phyloP scores from a whole-genome alignment of 2,113 vertebrate genomes.

The Indicator indicator region DNA sequence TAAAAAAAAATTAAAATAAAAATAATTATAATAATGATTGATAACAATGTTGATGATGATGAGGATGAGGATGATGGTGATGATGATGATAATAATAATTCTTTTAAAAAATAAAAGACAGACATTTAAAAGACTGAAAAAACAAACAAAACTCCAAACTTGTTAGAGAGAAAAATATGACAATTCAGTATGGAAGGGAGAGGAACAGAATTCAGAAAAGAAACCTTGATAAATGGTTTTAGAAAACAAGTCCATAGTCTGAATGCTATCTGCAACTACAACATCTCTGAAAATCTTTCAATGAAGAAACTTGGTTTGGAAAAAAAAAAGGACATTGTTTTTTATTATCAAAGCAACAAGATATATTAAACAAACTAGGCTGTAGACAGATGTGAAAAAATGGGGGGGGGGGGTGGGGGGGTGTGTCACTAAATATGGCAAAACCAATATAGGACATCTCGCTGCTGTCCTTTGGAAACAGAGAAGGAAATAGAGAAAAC shows the following conservation, averaged over 20 bases:
- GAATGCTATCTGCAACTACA: neutral
- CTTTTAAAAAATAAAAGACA: neutral
- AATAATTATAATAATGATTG: too few species aligned
- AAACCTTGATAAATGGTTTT: neutral
- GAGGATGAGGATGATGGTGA: too few species aligned
- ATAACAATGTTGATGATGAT: too few species aligned
- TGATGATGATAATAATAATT: too few species aligned
- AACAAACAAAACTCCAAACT: rapidly evolving
- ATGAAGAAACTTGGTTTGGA: neutral
- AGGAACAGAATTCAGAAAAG: neutral
- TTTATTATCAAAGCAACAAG: neutral
- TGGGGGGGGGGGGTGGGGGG: too few species aligned
- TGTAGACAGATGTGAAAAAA: neutral
- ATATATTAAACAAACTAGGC: neutral
- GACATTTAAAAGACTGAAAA: neutral
- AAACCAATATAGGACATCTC: neutral
- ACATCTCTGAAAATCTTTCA: neutral
- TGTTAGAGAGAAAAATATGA: neutral
- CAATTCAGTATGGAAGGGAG: neutral
- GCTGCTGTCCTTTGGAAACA: neutral
- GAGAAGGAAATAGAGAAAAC: neutral
- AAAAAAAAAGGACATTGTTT: neutral
- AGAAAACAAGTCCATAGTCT: neutral
- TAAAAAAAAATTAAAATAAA: neutral
- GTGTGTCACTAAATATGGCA: neutral